phyloP scores from a whole-genome alignment of 2,113 vertebrate species.

The Phoxinus phoxinus region DNA sequence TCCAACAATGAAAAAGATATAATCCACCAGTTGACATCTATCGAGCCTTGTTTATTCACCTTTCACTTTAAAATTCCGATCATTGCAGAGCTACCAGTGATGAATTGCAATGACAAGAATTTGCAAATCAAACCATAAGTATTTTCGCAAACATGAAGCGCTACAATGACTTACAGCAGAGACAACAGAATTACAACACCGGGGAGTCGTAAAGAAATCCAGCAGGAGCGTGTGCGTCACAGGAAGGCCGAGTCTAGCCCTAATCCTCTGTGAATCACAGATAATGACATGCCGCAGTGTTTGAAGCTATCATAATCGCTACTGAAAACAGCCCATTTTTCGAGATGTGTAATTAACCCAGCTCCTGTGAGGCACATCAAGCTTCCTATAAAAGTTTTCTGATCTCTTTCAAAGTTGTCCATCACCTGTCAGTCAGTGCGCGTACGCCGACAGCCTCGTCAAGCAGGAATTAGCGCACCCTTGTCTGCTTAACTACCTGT shows the following conservation, averaged over 20 bases:
- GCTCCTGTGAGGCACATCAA: slow-evolving; percentile 26
- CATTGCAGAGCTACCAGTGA: not conserved
- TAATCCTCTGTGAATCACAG: slow-evolving; percentile 56
- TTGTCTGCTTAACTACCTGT: slow-evolving; percentile 54
- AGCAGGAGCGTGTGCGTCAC: slow-evolving; percentile 29
- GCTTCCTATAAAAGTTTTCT: slow-evolving; percentile 45
- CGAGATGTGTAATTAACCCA: slow-evolving; percentile 57
- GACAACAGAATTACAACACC: not conserved
- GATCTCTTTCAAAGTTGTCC: slow-evolving; percentile 47
- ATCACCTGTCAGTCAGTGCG: slow-evolving; percentile 57
- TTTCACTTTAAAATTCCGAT: not conserved
- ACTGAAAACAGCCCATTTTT: slow-evolving; percentile 56
- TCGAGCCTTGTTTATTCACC: slow-evolving; percentile 3
- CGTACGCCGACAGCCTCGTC: slow-evolving; percentile 37
- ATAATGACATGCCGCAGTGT: slow-evolving; percentile 58
- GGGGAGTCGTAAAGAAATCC: slow-evolving; percentile 11
- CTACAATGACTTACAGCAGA: not conserved
- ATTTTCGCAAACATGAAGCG: slow-evolving; percentile 6
- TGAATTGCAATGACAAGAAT: not conserved
- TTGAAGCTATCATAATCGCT: slow-evolving; percentile 61
- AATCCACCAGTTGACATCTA: slow-evolving; percentile 9
- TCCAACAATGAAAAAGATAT: slow-evolving; percentile 29
- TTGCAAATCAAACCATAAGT: slow-evolving; percentile 3
- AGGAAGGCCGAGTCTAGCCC: slow-evolving; percentile 33
- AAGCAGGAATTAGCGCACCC: slow-evolving; percentile 47